Evolutionary conservation across 2,797 vertebrate genomes (phyloP).

Genomic region (Eospalax fontanierii): DNA sequence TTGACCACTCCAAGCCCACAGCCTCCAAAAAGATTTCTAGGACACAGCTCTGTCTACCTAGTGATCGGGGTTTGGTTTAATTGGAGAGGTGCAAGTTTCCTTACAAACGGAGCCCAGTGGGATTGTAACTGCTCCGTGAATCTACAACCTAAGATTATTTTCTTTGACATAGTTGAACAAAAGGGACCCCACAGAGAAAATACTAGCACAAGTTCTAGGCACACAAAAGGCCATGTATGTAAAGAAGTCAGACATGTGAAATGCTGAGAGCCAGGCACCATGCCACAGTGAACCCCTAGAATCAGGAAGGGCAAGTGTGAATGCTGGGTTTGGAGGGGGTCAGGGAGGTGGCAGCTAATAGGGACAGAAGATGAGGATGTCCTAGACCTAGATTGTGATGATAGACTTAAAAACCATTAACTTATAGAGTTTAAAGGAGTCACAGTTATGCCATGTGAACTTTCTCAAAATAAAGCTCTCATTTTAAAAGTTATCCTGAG

Average conservation of each 20-base stretch:
- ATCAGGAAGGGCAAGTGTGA: not conserved
- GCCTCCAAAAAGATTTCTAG: not conserved
- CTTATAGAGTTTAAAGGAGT: not conserved
- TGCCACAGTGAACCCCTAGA: not conserved
- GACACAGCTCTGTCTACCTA: not conserved
- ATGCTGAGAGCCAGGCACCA: not conserved
- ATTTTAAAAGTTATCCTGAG: not conserved
- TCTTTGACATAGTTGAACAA: conserved; percentile 1
- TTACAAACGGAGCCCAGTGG: not conserved
- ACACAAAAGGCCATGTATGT: not conserved
- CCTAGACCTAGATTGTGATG: not conserved
- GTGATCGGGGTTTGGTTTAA: not conserved
- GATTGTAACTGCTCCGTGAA: not conserved
- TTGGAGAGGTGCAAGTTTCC: not conserved
- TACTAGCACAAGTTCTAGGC: not conserved
- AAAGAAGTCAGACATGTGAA: not conserved
- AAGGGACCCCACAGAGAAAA: not conserved
- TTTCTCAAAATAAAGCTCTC: conserved; percentile 24
- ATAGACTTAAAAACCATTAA: not conserved
- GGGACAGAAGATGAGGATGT: not conserved
- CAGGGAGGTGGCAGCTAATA: not conserved
- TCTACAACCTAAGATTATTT: not conserved
- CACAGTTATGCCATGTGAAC: not conserved
- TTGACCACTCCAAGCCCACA: not conserved
- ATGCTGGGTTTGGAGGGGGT: not conserved